Percentiles rank a stretch among this genome's conserved stretches.
Conservation (phyloP, 1,140 invertebrate genomes). For the Lithobius niger region DNA sequence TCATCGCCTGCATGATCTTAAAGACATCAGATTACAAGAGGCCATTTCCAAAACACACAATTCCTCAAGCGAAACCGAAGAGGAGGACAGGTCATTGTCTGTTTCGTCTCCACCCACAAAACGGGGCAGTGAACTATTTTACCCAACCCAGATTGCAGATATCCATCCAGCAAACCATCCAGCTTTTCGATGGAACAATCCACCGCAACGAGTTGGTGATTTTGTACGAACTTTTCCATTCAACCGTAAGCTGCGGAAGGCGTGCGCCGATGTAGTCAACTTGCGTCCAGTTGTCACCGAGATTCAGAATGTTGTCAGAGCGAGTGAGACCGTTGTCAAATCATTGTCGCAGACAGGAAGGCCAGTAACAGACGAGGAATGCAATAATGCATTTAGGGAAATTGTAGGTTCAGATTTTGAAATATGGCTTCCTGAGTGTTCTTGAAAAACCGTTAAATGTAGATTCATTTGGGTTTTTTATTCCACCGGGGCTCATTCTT, state of each 20-base stretch:
- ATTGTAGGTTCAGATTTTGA: background rate
- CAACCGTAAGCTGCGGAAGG: background rate
- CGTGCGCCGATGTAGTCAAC: background rate
- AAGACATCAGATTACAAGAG: too few relatives aligned
- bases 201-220: background rate
- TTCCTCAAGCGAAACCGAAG: background rate
- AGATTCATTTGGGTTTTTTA: too few relatives aligned
- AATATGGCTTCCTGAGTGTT: constrained; percentile 2
- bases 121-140: background rate
- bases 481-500: too few relatives aligned
- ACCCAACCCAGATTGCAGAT: background rate
- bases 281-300: background rate
- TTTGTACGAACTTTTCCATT: constrained; percentile 1
- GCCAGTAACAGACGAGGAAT: background rate
- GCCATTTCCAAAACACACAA: too few relatives aligned
- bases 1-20: background rate
- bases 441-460: too few relatives aligned
- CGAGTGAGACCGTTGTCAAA: background rate
- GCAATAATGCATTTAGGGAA: background rate
- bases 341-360: background rate
- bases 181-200: background rate
- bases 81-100: background rate
- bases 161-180: background rate
- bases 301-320: background rate
- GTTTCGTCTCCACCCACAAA: too few relatives aligned